phyloP scores from a whole-genome alignment of 1,140 invertebrate species.

The Drosophila sturtevanti region DNA sequence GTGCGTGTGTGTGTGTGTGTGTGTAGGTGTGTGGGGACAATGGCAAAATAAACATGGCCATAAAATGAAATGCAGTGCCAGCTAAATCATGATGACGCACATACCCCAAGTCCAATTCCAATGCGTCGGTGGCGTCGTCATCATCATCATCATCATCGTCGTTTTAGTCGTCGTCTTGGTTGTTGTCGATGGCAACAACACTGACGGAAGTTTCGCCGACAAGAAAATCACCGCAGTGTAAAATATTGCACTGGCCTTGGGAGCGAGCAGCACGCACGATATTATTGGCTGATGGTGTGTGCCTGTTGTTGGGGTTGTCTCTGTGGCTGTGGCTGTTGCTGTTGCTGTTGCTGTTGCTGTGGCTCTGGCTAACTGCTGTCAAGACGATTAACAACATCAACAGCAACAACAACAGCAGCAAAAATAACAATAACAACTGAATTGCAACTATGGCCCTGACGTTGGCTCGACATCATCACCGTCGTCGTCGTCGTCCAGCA shows the following conservation, averaged over 20 bases:
- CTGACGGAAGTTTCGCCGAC: conserved; percentile 64
- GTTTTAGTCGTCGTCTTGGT: background rate
- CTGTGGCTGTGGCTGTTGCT: background rate
- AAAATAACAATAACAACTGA: conserved; percentile 22
- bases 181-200: conserved; percentile 27
- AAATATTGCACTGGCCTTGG: conserved; percentile 78
- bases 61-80: conserved; percentile 52
- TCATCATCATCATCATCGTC: background rate
- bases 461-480: conserved; percentile 46
- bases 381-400: conserved; percentile 72
- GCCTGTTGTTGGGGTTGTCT: too few species aligned
- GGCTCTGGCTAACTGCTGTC: conserved; percentile 43
- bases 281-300: conserved; percentile 27
- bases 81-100: conserved; percentile 28
- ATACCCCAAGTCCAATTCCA: background rate
- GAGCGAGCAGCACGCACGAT: conserved; percentile 71
- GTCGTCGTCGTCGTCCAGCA: conserved; percentile 56
- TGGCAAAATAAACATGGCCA: conserved; percentile 50
- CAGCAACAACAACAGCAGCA: conserved; percentile 27
- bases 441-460: conserved; percentile 57
- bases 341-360: background rate
- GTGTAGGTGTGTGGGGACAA: conserved; percentile 24
- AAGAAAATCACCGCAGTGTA: conserved; percentile 54
- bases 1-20: conserved; percentile 28
- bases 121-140: background rate